phyloP scores from a whole-genome alignment of 2,888 invertebrate species.

The Nomada ferruginata region DNA sequence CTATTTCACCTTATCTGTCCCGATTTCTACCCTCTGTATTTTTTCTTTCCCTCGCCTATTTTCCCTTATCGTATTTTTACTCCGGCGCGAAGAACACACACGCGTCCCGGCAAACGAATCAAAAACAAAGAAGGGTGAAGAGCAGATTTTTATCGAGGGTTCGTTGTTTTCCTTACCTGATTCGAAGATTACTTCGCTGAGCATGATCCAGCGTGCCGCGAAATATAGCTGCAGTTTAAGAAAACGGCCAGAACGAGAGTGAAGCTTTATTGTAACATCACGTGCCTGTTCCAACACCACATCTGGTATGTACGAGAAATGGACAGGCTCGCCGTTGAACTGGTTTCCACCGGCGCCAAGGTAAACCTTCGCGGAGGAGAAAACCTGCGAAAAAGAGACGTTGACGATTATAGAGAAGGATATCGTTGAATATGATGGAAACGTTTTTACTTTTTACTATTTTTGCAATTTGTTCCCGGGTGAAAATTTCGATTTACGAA shows the following conservation, averaged over 20 bases:
- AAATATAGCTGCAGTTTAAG: conserved; percentile 92
- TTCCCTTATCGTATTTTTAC: neutral
- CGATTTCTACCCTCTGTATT: neutral
- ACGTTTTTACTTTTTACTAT: neutral
- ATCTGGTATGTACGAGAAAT: conserved; percentile 91
- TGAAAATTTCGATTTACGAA: too few species aligned
- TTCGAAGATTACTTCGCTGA: conserved; percentile 93
- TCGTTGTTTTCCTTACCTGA: conserved; percentile 87
- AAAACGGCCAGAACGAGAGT: conserved; percentile 90
- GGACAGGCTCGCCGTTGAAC: conserved; percentile 90
- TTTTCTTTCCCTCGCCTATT: neutral
- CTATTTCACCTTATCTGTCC: neutral
- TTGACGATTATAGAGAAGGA: conserved; percentile 39
- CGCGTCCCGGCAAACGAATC: too few species aligned
- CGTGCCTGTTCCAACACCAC: conserved; percentile 91
- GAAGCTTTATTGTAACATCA: conserved; percentile 92
- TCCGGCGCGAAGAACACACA: neutral
- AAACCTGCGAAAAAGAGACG: conserved; percentile 86
- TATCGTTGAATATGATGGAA: conserved; percentile 44
- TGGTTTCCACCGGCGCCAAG: conserved; percentile 90
- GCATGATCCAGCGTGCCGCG: conserved; percentile 92
- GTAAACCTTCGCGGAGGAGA: conserved; percentile 91
- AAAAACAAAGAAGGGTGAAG: neutral
- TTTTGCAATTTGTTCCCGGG: too few species aligned
- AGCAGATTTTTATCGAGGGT: conserved; percentile 35